Base-by-base conservation (phyloP, 2,113 vertebrate species). In the Oryzias javanicus region DNA sequence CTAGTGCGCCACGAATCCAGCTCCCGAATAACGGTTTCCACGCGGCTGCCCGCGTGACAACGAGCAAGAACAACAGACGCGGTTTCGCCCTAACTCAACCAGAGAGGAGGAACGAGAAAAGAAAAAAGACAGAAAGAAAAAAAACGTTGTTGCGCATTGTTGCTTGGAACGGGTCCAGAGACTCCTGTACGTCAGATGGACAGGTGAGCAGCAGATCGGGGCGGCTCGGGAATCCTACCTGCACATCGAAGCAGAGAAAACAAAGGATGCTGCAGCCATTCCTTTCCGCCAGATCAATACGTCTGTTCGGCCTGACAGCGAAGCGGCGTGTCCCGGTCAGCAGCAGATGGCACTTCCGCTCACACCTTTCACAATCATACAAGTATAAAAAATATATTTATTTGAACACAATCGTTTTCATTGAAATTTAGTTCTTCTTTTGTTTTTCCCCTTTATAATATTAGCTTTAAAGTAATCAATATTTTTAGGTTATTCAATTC, bases 221-320 rank as follows among this genome's bases (percentile, higher is more conserved):
- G 42, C 42, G 42, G 42, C 42, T 45, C 42, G 6, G 42, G 14
- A 4, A 1, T 17, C 44, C 15, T 81, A 90, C 89, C 90, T 87
- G 60, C 49, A 53, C 14, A 17, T 42, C 49, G 29, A 25, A 65
- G 17, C 41, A 8, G 25, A 29, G 58, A 63, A 74, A 72, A 87
- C 72, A 86, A 85, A 84, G 72, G 88, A 89, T 86, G 85, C 80
- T 77, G 84, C 72, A 65, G 78, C 58, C 64, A 70, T 70, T 65
- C 76, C 24, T 78, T 56, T 70, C 85, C 85, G 74, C 76, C 75
- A 76, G 60, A 52, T 79, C 76, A 25, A 47, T 76, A 60, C 62
- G 82, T 76, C 72, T 74, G 19, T 20, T 76, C 70, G 76, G 77
- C 79, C 64, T 79, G 78, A 75, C 81, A 86, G 76, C 83, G 84